phyloP scores from a whole-genome alignment of 2,113 vertebrate genomes.

The Spilogale gracilis region DNA sequence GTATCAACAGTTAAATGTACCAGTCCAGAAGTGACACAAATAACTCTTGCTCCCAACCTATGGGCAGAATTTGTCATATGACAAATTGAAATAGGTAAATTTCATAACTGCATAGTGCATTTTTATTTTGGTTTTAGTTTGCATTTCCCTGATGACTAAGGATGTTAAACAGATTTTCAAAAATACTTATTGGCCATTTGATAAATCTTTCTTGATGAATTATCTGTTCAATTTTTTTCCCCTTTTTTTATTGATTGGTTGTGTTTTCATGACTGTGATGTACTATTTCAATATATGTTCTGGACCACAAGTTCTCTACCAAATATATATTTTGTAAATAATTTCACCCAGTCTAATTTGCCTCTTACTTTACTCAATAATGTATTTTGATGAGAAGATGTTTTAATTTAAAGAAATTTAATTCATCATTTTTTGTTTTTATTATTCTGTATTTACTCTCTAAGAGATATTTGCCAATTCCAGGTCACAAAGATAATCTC shows the following conservation, averaged over 20 bases:
- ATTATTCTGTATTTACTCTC: background rate
- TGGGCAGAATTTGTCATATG: background rate
- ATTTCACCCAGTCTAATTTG: background rate
- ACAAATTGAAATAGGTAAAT: background rate
- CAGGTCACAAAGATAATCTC: background rate
- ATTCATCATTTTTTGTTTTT: background rate
- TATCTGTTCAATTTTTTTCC: background rate
- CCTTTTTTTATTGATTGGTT: background rate
- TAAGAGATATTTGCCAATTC: background rate
- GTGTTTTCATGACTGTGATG: background rate
- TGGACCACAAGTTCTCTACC: background rate
- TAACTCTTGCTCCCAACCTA: background rate
- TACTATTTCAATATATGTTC: background rate
- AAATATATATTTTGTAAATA: background rate
- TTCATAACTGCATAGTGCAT: background rate
- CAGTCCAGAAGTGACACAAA: background rate
- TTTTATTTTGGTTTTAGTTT: background rate
- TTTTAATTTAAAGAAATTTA: constrained; percentile 10
- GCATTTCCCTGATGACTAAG: background rate
- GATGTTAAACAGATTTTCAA: background rate
- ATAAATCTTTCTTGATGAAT: background rate
- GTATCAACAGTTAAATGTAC: background rate
- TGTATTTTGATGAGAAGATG: background rate
- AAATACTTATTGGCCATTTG: background rate
- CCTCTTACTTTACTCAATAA: background rate